Conservation (phyloP, 1,140 invertebrate genomes). For the Spodoptera frugiperda region DNA sequence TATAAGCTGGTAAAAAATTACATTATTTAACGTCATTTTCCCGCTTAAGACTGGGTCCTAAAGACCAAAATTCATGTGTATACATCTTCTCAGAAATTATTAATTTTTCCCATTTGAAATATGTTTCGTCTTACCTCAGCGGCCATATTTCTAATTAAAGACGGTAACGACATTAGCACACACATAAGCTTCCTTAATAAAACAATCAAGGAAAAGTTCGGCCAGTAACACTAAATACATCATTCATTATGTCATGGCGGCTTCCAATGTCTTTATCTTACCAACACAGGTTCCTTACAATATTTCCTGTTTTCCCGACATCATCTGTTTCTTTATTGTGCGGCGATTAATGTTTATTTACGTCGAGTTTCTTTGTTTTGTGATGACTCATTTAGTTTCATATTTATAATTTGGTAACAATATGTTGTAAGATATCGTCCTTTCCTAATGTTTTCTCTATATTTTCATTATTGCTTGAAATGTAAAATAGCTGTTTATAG, state of each 20-base stretch:
- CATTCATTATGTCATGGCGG: slow-evolving; percentile 5
- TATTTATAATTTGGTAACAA: too few relatives aligned
- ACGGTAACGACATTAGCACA: neutral
- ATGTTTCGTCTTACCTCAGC: neutral
- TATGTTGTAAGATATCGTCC: too few relatives aligned
- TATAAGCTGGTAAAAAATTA: too few relatives aligned
- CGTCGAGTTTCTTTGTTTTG: neutral
- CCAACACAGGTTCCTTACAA: neutral
- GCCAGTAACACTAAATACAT: neutral
- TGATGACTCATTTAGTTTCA: neutral
- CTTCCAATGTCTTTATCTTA: slow-evolving; percentile 4
- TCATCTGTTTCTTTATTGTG: neutral
- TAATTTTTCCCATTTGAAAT: too few relatives aligned
- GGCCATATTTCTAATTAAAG: neutral
- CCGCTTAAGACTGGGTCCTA: too few relatives aligned
- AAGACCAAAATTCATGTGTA: too few relatives aligned
- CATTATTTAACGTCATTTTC: too few relatives aligned
- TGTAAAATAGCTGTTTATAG: too few relatives aligned
- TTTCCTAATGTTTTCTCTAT: too few relatives aligned
- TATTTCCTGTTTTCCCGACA: neutral
- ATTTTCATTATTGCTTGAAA: too few relatives aligned
- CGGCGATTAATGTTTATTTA: neutral
- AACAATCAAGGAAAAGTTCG: neutral
- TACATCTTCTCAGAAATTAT: too few relatives aligned
- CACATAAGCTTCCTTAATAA: slow-evolving; percentile 5